Evolutionary conservation across 2,888 invertebrate species (phyloP).

Genomic region (Unio pictorum): DNA sequence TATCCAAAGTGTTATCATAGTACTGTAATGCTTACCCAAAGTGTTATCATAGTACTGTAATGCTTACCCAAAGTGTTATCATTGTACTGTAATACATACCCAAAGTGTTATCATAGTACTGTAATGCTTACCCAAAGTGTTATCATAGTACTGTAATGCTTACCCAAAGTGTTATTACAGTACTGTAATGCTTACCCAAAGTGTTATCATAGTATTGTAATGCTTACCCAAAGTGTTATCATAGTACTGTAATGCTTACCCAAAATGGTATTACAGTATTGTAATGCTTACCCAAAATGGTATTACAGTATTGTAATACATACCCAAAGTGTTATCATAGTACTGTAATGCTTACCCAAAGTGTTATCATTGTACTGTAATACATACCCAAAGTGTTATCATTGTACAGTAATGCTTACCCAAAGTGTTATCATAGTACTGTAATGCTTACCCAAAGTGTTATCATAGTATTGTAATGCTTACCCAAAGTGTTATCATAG

Average conservation of each 20-base stretch:
- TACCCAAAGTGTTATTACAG: constrained; percentile 89
- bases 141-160: constrained; percentile 82
- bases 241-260: constrained; percentile 78
- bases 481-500: constrained; percentile 88
- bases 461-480: constrained; percentile 81
- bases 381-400: constrained; percentile 84
- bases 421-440: constrained; percentile 92
- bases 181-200: constrained; percentile 79
- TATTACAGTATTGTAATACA: constrained; percentile 82
- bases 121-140: constrained; percentile 78
- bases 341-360: constrained; percentile 79
- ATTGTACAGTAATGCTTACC: constrained; percentile 78
- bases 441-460: constrained; percentile 82
- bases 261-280: constrained; percentile 91
- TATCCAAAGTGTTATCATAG: constrained; percentile 89
- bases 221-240: constrained; percentile 93
- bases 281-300: constrained; percentile 78
- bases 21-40: constrained; percentile 79
- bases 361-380: constrained; percentile 84
- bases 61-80: constrained; percentile 85
- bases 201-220: constrained; percentile 88
- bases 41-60: constrained; percentile 85
- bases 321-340: constrained; percentile 88
- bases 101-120: constrained; percentile 91
- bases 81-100: constrained; percentile 78